A percentile compares a stretch with the other conserved stretches of the same genome.
Conservation (phyloP, 2,113 vertebrate species). For the Bufo gargarizans region DNA sequence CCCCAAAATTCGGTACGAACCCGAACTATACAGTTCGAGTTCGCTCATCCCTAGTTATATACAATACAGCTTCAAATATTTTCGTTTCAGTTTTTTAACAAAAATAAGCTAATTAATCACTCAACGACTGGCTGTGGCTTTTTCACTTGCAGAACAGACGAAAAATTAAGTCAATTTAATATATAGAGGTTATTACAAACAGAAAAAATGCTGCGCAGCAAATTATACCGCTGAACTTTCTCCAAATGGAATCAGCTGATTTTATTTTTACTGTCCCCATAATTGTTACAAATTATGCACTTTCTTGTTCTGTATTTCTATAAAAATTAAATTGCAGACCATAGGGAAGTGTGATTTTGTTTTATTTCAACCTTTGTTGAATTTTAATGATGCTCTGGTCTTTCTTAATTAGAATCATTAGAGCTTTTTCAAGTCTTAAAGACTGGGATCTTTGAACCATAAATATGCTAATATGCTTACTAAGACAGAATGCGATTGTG, state of each 20-base stretch:
- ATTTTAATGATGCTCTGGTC: conserved; percentile 17
- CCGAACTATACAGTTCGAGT: no score
- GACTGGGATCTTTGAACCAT: not conserved
- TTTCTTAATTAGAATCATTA: conserved; percentile 32
- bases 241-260: conserved; percentile 15
- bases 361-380: not conserved
- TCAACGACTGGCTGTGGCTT: not conserved
- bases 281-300: conserved; percentile 40
- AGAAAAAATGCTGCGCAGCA: not conserved
- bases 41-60: no score
- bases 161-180: not conserved
- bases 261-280: conserved; percentile 7
- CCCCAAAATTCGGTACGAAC: no score
- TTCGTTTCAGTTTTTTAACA: not conserved
- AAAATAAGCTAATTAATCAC: not conserved
- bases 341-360: not conserved
- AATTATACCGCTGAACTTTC: conserved; percentile 22
- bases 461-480: conserved; percentile 4
- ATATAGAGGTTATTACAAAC: not conserved
- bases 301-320: not conserved
- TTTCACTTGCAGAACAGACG: not conserved
- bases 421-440: not conserved
- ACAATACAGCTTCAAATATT: not conserved
- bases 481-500: not conserved
- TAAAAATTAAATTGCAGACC: conserved; percentile 23